These are phyloP conservation scores for Acridotheres tristis DNA, from an alignment of 2,797 vertebrate species.

Conservation along the genomic window DNA sequence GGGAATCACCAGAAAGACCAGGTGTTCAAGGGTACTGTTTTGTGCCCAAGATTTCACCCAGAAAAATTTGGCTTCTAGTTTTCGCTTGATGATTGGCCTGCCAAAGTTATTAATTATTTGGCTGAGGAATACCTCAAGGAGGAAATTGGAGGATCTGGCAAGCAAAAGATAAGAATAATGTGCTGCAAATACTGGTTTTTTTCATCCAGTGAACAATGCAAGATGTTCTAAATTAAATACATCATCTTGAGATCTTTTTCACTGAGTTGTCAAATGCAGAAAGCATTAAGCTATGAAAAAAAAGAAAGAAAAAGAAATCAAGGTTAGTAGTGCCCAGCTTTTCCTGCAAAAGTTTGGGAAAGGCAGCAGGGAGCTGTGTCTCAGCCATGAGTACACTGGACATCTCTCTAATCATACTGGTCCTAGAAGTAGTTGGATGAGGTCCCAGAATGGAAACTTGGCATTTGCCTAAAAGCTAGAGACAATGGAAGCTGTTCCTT, in stretches of 20 bases:
- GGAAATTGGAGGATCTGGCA: neutral
- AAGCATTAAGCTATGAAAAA: neutral
- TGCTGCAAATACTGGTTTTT: neutral
- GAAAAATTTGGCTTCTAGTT: neutral
- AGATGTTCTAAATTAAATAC: neutral
- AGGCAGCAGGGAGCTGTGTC: neutral
- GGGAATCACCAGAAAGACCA: neutral
- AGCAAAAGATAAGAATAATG: neutral
- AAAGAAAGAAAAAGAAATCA: neutral
- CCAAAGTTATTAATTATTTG: neutral
- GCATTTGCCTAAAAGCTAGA: conserved; percentile 31
- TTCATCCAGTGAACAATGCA: neutral
- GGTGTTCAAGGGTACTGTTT: neutral
- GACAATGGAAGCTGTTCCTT: conserved; percentile 54
- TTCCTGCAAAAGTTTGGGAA: neutral
- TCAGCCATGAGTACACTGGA: neutral
- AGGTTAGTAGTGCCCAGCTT: neutral
- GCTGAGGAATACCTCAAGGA: neutral
- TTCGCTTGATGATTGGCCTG: neutral
- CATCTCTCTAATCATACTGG: neutral
- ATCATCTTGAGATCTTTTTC: neutral
- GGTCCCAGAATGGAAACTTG: conserved; percentile 60
- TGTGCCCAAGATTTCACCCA: neutral
- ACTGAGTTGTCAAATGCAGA: neutral
- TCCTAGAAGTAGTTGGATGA: conserved; percentile 40